Evolutionary conservation across 2,113 vertebrate genomes (phyloP).

Genomic region (Tautogolabrus adspersus): DNA sequence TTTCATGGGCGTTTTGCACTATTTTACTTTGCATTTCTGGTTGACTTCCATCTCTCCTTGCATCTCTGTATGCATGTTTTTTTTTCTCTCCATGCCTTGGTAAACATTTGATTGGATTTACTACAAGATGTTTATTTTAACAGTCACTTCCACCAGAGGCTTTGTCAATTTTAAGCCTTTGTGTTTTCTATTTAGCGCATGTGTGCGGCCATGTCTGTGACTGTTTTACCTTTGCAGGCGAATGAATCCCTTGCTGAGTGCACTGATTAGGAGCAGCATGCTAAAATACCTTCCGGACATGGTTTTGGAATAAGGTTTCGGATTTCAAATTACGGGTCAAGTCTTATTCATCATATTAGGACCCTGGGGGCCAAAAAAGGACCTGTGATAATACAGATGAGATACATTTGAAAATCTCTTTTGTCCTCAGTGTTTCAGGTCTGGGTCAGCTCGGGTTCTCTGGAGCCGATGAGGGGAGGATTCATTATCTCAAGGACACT

Average conservation of each 20-base stretch:
- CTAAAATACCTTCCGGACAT: constrained; percentile 11
- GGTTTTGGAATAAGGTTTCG: constrained; percentile 5
- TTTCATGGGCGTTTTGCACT: no score
- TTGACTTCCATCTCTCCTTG: not conserved
- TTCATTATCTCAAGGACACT: constrained; percentile 50
- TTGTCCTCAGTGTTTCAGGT: constrained; percentile 32
- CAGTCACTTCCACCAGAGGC: not conserved
- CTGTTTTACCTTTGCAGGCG: not conserved
- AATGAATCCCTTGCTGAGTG: not conserved
- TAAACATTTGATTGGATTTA: not conserved
- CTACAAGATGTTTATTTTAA: not conserved
- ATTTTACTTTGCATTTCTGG: no score
- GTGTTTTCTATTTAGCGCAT: not conserved
- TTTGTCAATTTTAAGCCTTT: not conserved
- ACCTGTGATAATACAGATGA: constrained; percentile 5
- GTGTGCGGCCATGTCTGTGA: not conserved
- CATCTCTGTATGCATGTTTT: not conserved
- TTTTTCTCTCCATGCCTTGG: not conserved
- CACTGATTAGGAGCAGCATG: not conserved
- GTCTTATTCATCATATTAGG: constrained; percentile 9
- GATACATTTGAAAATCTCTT: constrained; percentile 5
- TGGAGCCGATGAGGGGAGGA: not conserved
- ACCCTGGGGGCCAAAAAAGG: not conserved
- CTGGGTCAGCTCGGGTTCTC: constrained; percentile 15
- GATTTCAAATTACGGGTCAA: constrained; percentile 23